Conservation (phyloP, 1,140 invertebrate species). For the Drosophila pallidifrons region DNA sequence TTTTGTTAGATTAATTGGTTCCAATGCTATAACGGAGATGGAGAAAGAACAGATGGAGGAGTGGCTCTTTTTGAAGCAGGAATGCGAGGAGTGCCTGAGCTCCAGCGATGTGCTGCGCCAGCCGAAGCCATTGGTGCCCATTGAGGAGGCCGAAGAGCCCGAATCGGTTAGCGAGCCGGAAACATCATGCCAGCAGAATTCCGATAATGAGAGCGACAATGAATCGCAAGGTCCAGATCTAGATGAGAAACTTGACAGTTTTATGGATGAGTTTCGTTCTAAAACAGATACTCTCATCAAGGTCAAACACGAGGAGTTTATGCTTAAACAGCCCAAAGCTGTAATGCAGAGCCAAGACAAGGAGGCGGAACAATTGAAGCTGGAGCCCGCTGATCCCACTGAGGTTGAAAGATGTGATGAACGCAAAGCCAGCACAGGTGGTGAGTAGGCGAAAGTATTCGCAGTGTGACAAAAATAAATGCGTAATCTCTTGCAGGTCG, state of each 20-base stretch:
- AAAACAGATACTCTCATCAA: conserved; percentile 89
- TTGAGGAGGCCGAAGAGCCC: conserved; percentile 88
- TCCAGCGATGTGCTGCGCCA: conserved; percentile 86
- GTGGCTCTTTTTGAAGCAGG: conserved; percentile 93
- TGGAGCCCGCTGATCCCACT: conserved; percentile 21
- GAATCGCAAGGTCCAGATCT: conserved; percentile 88
- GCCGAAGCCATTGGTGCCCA: conserved; percentile 87
- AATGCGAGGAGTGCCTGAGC: conserved; percentile 93
- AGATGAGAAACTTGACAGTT: conserved; percentile 89
- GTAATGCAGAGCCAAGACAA: conserved; percentile 78
- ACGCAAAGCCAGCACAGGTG: conserved; percentile 61
- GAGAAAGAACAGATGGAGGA: conserved; percentile 91
- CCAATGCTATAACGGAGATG: conserved; percentile 88
- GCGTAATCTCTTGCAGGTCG: conserved; percentile 64
- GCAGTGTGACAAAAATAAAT: not conserved
- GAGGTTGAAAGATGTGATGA: conserved; percentile 58
- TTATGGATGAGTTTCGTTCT: conserved; percentile 89
- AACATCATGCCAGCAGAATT: conserved; percentile 86
- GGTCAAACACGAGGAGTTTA: conserved; percentile 87
- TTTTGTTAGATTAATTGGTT: conserved; percentile 83
- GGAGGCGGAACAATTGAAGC: conserved; percentile 44
- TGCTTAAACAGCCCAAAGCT: conserved; percentile 84
- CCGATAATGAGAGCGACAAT: conserved; percentile 88
- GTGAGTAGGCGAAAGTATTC: conserved; percentile 26
- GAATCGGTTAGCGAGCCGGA: conserved; percentile 85